Conservation (phyloP, 2,797 vertebrate genomes). For the Poeciliopsis turneri region DNA sequence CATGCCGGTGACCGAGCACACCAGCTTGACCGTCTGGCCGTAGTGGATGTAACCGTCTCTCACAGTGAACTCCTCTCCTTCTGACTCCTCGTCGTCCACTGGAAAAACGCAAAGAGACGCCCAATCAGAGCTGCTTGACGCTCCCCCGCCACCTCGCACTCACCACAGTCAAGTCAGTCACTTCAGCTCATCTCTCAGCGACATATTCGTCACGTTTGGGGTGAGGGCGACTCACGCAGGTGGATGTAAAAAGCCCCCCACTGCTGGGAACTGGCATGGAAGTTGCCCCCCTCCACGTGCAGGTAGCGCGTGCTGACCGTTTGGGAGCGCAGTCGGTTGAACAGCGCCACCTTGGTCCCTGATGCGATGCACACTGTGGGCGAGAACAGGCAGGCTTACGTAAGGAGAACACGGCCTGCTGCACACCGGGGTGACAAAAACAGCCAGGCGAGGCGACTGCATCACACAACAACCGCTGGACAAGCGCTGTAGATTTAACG, state of each 20-base stretch:
- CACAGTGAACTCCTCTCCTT: constrained; percentile 99
- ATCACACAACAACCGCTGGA: background rate
- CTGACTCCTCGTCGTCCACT: constrained; percentile 99
- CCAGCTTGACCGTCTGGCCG: constrained; percentile 97
- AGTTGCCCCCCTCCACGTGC: constrained; percentile 98
- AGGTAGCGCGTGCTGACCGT: constrained; percentile 98
- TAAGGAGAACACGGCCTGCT: background rate
- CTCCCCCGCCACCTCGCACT: background rate
- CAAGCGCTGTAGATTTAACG: background rate
- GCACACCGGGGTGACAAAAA: background rate
- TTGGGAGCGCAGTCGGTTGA: constrained; percentile 97
- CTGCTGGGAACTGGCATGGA: constrained; percentile 98
- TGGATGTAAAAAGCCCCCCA: constrained; percentile 99
- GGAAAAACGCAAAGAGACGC: constrained; percentile 57
- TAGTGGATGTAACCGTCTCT: constrained; percentile 99
- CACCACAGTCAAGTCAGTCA: background rate
- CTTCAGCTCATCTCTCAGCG: background rate
- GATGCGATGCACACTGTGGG: constrained; percentile 95
- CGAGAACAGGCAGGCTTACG: constrained; percentile 15
- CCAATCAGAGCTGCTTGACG: constrained; percentile 12
- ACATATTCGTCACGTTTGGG: background rate
- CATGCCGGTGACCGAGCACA: constrained; percentile 98
- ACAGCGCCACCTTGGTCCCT: constrained; percentile 98
- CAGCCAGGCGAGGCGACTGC: background rate
- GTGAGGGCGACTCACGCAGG: constrained; percentile 86